Base-by-base conservation (phyloP, 2,113 vertebrate genomes). In the Leucopsar rothschildi region DNA sequence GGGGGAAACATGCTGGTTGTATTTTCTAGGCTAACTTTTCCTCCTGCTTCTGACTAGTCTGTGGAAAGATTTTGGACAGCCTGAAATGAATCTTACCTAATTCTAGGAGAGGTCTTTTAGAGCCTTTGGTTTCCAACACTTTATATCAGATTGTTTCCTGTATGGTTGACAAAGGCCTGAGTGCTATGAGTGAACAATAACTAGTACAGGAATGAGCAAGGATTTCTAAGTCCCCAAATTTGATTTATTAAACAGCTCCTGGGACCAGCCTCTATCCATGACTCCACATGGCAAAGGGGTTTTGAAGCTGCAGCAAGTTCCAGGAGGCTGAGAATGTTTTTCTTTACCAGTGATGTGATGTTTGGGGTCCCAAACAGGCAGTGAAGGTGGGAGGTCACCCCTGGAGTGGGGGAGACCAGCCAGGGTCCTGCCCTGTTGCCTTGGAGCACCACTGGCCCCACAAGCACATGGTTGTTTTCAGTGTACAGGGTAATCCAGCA, bases 221-320 rank as follows among this genome's bases (percentile, higher is more conserved):
- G 45, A 18, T 78, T 85, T 95, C 37, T n/a, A 68, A 49, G 55
- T 39, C 35, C 77, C n/a, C 19, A 3, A 44, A 89, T 82, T 93
- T 87, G 64, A 77, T 93, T 72, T 68, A 68, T 87, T 93, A 73
- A 90, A 80, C 19, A 72, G 16, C 40, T 92, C 42, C n/a, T 89
- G 77, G 69, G 50, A 85, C 9, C 33, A 85, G 59, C 15, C 27
- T 82, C 65, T 40, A 8, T 12, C 71, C 70, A 19, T 60, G 57
- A 37, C 42, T 64, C 73, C 3, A 24, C 56, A 53, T 82, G 57
- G 28, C 47, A 87, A 76, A 88, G 31, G 61, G 13, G 12, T 77
- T 87, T 60, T 63, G 75, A 85, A 90, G 49, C 33, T 86, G 49
- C 61, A 86, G 25, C 6, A 79, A 12, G 59, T 52, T 95, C 59